Evolutionary conservation across 2,888 invertebrate species (phyloP), one percentile per base, ranked within the genome.

Genomic region (Dasypogon diadema): DNA sequence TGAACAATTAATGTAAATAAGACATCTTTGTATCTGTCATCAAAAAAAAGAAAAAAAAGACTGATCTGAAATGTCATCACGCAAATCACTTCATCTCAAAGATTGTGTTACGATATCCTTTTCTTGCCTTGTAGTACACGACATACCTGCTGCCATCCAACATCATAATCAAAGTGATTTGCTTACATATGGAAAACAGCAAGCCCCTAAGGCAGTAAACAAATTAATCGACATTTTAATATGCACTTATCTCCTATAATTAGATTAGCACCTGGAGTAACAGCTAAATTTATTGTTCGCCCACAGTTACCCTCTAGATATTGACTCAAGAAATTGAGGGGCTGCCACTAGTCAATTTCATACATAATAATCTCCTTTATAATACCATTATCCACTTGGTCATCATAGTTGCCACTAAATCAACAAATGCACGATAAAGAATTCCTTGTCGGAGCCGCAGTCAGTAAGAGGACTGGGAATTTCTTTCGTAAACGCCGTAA

Each of bases 401-500:
- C 42, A 42, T 42, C 42, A 42, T 42, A 8, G 42, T 42, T 42
- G n/a, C 42, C 42, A 42, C 42, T 42, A 42, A 42, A 42, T 42
- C 42, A 42, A 42, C 42, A 42, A 42, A 12, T 0, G 10, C 42
- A n/a, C 42, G n/a, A 42, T 12, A 12, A 42, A 42, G 42, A 42
- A 42, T 2, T 42, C n/a, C 42, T 42, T 42, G 8, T 42, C 42
- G 42, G 3, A 42, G 42, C 60, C 21, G 21, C 60, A 21, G 60
- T 34, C 37, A 37, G 37, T 37, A 60, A 34, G 37, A 18, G 37
- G 21, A 22, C 37, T 18, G 60, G 12, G 60, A 60, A 60, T 60
- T 60, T 60, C 60, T 60, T 60, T 60, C 60, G 60, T 60, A 60
- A 60, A 60, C 60, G 60, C 21, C 60, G 60, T 60, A 60, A 60